These are phyloP conservation scores for Sebastolobus altivelis DNA, from an alignment of 2,797 vertebrate species.

Conservation along the genomic window DNA sequence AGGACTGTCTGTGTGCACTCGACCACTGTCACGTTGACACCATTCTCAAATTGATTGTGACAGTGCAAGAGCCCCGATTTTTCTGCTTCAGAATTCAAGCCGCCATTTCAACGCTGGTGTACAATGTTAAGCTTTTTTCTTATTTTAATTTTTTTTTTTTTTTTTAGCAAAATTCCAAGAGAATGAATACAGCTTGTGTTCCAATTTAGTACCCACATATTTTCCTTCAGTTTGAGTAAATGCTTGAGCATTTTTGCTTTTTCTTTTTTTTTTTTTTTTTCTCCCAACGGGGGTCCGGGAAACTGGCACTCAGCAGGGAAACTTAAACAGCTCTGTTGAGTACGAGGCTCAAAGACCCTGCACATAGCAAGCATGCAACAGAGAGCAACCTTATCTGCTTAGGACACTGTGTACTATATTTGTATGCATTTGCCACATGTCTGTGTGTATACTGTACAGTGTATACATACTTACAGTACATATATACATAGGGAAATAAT, in stretches of 20 bases:
- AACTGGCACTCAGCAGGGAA: constrained; percentile 70
- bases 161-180: constrained; percentile 62
- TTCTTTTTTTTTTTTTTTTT: constrained; percentile 24
- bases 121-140: constrained; percentile 72
- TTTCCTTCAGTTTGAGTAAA: constrained; percentile 75
- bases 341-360: constrained; percentile 70
- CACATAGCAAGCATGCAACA: constrained; percentile 57
- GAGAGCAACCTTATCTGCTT: constrained; percentile 63
- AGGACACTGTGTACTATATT: constrained; percentile 53
- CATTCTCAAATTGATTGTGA: constrained; percentile 84
- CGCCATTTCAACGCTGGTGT: constrained; percentile 65
- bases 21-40: constrained; percentile 78
- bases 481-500: background rate
- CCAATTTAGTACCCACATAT: constrained; percentile 76
- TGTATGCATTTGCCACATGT: constrained; percentile 37
- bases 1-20: constrained; percentile 76
- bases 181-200: constrained; percentile 79
- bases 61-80: constrained; percentile 75
- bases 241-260: constrained; percentile 53
- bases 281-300: constrained; percentile 52
- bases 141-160: constrained; percentile 32
- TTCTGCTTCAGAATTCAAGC: constrained; percentile 71
- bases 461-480: background rate
- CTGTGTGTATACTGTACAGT: constrained; percentile 5
- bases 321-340: constrained; percentile 81